Evolutionary conservation across 2,113 vertebrate genomes (phyloP).

Genomic region (Misgurnus mizolepis): DNA sequence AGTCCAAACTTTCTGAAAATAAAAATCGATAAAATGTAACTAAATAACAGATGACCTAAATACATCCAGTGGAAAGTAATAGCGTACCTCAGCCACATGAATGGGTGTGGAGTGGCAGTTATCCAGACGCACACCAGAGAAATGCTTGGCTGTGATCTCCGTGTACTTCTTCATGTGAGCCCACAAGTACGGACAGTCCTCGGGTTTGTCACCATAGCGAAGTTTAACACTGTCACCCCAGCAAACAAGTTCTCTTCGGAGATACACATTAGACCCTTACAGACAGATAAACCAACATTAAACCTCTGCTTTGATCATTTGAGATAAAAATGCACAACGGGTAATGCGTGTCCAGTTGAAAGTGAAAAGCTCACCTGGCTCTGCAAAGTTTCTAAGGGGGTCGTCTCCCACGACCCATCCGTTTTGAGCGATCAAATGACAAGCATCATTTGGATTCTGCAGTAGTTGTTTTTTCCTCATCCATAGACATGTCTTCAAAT

Average conservation of each 20-base stretch:
- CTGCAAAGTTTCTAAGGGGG: slow-evolving; percentile 93
- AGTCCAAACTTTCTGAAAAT: too few species aligned
- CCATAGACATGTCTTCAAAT: slow-evolving; percentile 80
- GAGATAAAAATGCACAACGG: too few species aligned
- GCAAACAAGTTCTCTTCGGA: slow-evolving; percentile 92
- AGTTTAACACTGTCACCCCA: slow-evolving; percentile 97
- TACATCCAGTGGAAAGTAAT: neutral
- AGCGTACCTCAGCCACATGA: slow-evolving; percentile 92
- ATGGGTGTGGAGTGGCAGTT: slow-evolving; percentile 97
- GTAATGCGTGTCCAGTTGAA: too few species aligned
- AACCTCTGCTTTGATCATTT: neutral
- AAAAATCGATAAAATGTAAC: too few species aligned
- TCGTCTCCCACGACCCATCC: slow-evolving; percentile 99
- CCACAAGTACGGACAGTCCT: slow-evolving; percentile 95
- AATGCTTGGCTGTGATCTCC: slow-evolving; percentile 87
- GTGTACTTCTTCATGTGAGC: slow-evolving; percentile 95
- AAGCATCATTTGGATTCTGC: slow-evolving; percentile 79
- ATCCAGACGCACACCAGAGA: slow-evolving; percentile 91
- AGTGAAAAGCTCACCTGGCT: slow-evolving; percentile 76
- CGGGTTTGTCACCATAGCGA: slow-evolving; percentile 87
- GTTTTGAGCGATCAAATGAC: slow-evolving; percentile 91
- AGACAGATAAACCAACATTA: neutral
- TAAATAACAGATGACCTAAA: too few species aligned
- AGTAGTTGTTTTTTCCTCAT: slow-evolving; percentile 83
- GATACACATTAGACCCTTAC: slow-evolving; percentile 89